A percentile compares a stretch with the other conserved stretches of the same genome.
Evolutionary conservation across 2,797 vertebrate genomes (phyloP).

Genomic region (Capromys pilorides): DNA sequence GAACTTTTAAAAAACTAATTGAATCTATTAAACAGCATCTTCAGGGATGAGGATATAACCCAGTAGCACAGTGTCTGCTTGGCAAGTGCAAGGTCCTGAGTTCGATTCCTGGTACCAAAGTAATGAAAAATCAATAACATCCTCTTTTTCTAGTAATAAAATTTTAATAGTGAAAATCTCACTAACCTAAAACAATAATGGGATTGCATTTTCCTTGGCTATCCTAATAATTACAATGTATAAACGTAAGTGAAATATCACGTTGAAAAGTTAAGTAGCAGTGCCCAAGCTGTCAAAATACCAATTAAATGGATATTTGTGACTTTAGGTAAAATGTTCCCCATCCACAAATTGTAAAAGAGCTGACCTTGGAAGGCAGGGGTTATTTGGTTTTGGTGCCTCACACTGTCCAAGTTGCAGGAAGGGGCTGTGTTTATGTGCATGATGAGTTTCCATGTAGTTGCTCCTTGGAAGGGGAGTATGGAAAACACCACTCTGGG

Average conservation of each 20-base stretch:
- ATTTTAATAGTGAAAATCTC: neutral
- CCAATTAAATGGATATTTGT: neutral
- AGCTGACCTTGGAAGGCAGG: neutral
- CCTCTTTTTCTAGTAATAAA: neutral
- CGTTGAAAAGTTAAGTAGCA: neutral
- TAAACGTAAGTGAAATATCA: neutral
- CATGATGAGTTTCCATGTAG: neutral
- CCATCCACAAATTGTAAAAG: neutral
- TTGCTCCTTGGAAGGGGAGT: neutral
- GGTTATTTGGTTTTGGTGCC: neutral
- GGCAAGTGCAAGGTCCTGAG: too few species aligned
- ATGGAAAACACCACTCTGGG: neutral
- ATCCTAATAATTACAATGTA: neutral
- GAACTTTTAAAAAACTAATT: slow-evolving; percentile 16
- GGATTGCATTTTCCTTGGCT: neutral
- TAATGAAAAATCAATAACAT: neutral
- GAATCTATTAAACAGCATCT: neutral
- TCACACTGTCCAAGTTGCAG: neutral
- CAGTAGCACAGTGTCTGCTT: too few species aligned
- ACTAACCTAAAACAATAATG: neutral
- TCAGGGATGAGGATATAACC: too few species aligned
- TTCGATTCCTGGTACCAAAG: too few species aligned
- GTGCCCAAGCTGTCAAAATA: slow-evolving; percentile 11
- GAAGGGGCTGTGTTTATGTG: neutral
- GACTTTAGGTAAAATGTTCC: neutral